Evolutionary conservation across 2,888 invertebrate species (phyloP).

Genomic region (Drosophila diplacantha): DNA sequence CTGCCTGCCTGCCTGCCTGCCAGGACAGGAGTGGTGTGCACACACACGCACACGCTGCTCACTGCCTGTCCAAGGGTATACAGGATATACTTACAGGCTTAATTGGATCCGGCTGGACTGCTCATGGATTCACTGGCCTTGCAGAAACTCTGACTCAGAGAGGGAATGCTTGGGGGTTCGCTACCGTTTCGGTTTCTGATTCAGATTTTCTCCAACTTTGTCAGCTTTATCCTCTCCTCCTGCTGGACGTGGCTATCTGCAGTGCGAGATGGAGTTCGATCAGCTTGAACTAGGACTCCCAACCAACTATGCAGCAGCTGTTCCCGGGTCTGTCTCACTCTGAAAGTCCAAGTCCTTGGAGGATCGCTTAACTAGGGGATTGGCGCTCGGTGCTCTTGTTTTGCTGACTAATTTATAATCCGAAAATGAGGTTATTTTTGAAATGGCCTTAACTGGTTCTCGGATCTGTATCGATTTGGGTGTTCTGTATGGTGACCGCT

Average conservation of each 20-base stretch:
- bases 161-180: background rate
- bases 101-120: conserved; percentile 7
- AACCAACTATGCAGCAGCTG: background rate
- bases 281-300: background rate
- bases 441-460: background rate
- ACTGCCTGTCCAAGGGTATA: background rate
- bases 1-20: conserved; percentile 4
- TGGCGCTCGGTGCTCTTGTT: background rate
- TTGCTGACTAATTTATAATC: background rate
- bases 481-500: background rate
- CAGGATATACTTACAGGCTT: conserved; percentile 17
- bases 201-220: background rate
- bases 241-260: background rate
- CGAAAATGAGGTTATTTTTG: background rate
- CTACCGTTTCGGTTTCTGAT: background rate
- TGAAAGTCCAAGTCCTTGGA: background rate
- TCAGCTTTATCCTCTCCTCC: background rate
- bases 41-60: background rate
- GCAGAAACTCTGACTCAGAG: background rate
- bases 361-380: background rate
- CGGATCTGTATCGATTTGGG: background rate
- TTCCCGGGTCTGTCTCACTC: background rate
- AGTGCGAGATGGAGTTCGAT: background rate
- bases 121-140: background rate
- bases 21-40: conserved; percentile 2